These are phyloP conservation scores for Callyntrura sp. DNA, from an alignment of 2,888 invertebrate genomes.

Conservation along the genomic window DNA sequence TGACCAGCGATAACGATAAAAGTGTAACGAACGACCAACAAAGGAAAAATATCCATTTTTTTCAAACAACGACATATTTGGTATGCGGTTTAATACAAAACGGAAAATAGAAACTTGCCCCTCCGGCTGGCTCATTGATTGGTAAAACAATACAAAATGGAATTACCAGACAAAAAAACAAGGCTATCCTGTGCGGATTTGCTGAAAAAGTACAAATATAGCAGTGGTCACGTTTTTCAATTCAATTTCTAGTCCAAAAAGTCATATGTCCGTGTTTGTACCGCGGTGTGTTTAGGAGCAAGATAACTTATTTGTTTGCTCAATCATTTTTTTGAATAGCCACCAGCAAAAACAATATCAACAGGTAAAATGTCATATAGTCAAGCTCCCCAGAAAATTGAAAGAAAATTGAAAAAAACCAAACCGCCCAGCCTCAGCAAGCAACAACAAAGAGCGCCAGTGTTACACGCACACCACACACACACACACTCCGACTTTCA, in stretches of 20 bases:
- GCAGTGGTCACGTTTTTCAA: constrained; percentile 33
- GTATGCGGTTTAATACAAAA: neutral
- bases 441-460: too few species aligned
- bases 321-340: neutral
- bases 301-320: neutral
- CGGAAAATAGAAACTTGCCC: neutral
- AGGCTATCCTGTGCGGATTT: neutral
- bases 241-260: constrained; percentile 44
- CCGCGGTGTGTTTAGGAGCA: too few species aligned
- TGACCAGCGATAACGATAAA: constrained; percentile 28
- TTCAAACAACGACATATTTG: neutral
- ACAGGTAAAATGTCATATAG: constrained; percentile 21
- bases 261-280: neutral
- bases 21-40: neutral
- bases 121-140: neutral
- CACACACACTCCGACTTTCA: neutral
- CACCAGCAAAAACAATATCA: constrained; percentile 18
- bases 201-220: neutral
- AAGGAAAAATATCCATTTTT: too few species aligned
- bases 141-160: neutral
- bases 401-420: constrained; percentile 12
- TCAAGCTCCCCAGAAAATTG: constrained; percentile 15
- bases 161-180: neutral
- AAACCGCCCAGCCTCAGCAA: neutral
- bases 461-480: too few species aligned